Conservation (phyloP, 2,113 vertebrate genomes). For the Myodes glareolus region DNA sequence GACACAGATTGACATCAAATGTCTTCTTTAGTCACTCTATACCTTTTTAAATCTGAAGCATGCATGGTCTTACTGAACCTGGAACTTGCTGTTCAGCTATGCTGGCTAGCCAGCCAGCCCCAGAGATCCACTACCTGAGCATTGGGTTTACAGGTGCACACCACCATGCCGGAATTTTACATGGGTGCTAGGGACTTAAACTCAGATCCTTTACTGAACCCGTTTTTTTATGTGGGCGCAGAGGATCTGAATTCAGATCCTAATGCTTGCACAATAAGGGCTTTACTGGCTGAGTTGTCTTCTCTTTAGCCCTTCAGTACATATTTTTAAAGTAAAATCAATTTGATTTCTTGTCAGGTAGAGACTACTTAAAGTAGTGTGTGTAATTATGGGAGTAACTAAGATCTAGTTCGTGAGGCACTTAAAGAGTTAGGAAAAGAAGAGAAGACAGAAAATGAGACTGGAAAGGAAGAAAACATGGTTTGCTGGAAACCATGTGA, state of each 20-base stretch:
- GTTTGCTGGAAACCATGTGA: constrained; percentile 6
- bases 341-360: background rate
- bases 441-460: background rate
- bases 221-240: background rate
- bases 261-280: background rate
- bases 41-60: background rate
- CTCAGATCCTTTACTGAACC: background rate
- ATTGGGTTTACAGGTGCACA: background rate
- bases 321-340: constrained; percentile 19
- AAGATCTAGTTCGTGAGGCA: background rate
- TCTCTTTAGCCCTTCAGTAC: background rate
- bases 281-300: background rate
- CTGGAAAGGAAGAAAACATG: background rate
- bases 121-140: background rate
- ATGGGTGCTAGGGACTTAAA: background rate
- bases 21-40: background rate
- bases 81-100: background rate
- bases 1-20: background rate
- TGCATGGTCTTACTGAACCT: background rate
- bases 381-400: background rate
- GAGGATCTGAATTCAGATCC: background rate
- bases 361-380: background rate
- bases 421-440: background rate
- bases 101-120: background rate
- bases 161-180: background rate